Percentiles rank a stretch among this genome's conserved stretches.
phyloP scores from a whole-genome alignment of 2,888 invertebrate species.

The Gastracanthus pulcherrimus region DNA sequence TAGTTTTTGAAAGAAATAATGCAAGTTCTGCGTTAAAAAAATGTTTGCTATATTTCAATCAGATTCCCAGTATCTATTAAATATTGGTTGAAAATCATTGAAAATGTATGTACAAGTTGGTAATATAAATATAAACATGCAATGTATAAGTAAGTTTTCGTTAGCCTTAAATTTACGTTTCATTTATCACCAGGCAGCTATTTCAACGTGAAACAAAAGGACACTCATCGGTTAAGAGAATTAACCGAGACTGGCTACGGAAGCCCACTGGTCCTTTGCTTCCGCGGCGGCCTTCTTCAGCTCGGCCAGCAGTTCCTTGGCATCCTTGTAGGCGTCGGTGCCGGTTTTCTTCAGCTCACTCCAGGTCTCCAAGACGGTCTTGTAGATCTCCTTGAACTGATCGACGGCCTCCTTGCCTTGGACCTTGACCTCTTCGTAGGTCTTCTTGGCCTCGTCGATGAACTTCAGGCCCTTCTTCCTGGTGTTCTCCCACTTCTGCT shows the following conservation, averaged over 20 bases:
- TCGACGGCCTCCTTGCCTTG: neutral
- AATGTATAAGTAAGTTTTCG: too few species aligned
- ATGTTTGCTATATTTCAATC: too few species aligned
- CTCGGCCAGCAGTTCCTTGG: slow-evolving; percentile 1
- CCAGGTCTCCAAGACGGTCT: neutral
- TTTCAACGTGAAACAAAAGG: too few species aligned
- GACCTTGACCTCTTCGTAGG: neutral
- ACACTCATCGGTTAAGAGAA: neutral
- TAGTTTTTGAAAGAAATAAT: too few species aligned
- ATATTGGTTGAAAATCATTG: too few species aligned
- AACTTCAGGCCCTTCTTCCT: neutral
- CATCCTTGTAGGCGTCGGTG: neutral
- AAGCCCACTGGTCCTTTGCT: neutral
- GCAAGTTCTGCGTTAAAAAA: too few species aligned
- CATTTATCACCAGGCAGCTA: too few species aligned
- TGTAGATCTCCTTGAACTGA: slow-evolving; percentile 8
- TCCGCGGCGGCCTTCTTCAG: neutral
- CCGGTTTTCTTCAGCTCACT: slow-evolving; percentile 2
- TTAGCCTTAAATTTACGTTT: too few species aligned
- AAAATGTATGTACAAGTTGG: too few species aligned
- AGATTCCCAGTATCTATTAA: too few species aligned
- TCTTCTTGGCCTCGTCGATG: neutral
- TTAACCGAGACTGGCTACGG: neutral
- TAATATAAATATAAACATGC: too few species aligned
- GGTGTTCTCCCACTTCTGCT: neutral